Evolutionary conservation across 2,797 vertebrate genomes (phyloP), one percentile per base, ranked within the genome.

Genomic region (Rhincodon typus): DNA sequence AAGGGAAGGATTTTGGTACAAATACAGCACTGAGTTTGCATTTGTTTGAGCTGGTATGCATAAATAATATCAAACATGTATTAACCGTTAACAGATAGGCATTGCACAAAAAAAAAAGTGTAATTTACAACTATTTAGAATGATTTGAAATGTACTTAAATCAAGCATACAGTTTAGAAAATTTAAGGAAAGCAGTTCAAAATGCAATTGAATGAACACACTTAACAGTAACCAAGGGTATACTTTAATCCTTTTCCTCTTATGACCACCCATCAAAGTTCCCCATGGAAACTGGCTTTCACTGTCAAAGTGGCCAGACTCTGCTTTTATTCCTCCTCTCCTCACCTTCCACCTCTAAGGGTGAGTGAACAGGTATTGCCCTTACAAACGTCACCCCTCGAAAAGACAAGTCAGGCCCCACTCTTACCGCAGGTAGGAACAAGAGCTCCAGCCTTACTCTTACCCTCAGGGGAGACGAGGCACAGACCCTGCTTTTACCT

Each of bases 161-260:
- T 38, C n/a, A 34, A n/a, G 34, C 74, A 79, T 17, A n/a, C 2
- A 13, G 19, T 67, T 50, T 21, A 38, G 12, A 42, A 10, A 93
- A 74, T 96, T 95, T 12, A 62, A 53, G 74, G 95, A 96, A 95
- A 50, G 96, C 96, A 42, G 19, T 84, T 84, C 23, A 38, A 42
- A 84, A 84, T 7, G 19, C 19, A 84, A 6, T 82, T 5, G n/a
- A 82, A 82, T 23, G 79, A 84, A 84, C 38, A 21, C 46, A 46
- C 42, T 21, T 7, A 84, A 1, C 38, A 46, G 4, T 38, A 13
- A 34, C 34, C 3, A 79, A 4, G 27, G 72, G 21, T 6, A 34
- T 30, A 15, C 96, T 96, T 67, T 95, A n/a, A 74, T 96, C 42
- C 84, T 27, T 21, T 79, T 13, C 10, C 13, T 13, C 57, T 50